Evolutionary conservation across 2,113 vertebrate species (phyloP).

Genomic region (Melanocharis versteri): DNA sequence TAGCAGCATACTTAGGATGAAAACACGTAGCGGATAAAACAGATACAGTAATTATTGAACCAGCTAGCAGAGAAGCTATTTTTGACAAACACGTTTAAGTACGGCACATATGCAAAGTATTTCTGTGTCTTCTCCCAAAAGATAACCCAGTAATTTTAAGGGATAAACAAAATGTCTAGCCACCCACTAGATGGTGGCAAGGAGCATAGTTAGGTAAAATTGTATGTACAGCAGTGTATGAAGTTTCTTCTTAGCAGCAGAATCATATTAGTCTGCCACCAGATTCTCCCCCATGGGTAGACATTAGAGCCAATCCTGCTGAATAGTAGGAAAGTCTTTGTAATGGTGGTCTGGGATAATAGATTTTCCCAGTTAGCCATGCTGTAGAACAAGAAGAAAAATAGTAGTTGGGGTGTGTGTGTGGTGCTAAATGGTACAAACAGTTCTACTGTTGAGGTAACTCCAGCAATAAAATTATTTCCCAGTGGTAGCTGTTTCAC

Average conservation of each 20-base stretch:
- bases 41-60: neutral
- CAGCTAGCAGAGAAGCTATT: neutral
- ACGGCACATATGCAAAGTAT: neutral
- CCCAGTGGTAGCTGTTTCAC: neutral
- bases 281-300: neutral
- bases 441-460: neutral
- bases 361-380: neutral
- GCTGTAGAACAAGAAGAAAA: neutral
- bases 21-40: neutral
- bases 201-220: constrained; percentile 15
- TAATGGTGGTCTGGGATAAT: neutral
- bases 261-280: neutral
- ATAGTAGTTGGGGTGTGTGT: neutral
- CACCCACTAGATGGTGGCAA: constrained; percentile 39
- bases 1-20: neutral
- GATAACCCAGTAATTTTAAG: neutral
- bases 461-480: neutral
- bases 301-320: neutral
- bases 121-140: neutral
- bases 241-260: neutral
- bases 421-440: neutral
- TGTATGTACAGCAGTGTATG: neutral
- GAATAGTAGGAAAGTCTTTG: neutral
- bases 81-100: neutral
- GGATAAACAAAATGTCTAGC: neutral